A percentile compares a stretch with the other conserved stretches of the same genome.
phyloP scores from a whole-genome alignment of 2,797 vertebrate species.

The Moxostoma hubbsi region DNA sequence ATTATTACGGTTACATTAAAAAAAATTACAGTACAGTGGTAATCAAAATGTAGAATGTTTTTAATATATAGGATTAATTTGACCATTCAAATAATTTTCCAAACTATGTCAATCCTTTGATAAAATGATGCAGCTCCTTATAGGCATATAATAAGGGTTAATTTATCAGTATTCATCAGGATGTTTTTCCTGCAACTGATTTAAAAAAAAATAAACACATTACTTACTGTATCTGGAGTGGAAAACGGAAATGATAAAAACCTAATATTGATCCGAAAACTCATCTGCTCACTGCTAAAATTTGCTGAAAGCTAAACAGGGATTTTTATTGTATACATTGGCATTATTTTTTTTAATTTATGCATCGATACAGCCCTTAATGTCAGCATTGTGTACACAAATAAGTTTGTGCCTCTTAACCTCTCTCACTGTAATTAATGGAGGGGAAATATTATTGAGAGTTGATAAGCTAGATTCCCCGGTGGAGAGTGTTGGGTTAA shows the following conservation, averaged over 20 bases:
- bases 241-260: conserved; percentile 20
- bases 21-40: neutral
- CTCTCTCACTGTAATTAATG: conserved; percentile 40
- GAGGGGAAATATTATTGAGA: conserved; percentile 43
- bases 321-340: conserved; percentile 43
- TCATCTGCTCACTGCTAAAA: conserved; percentile 33
- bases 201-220: neutral
- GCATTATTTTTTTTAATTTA: conserved; percentile 47
- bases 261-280: conserved; percentile 30
- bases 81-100: neutral
- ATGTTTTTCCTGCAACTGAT: neutral
- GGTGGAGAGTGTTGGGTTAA: conserved; percentile 54
- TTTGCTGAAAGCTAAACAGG: conserved; percentile 50
- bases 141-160: neutral
- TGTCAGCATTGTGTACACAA: conserved; percentile 43
- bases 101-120: neutral
- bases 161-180: neutral
- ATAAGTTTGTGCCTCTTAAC: conserved; percentile 23
- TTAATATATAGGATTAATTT: neutral
- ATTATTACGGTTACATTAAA: neutral
- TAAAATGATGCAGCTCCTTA: neutral
- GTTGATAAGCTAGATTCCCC: conserved; percentile 50
- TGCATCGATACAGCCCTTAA: conserved; percentile 44
- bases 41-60: neutral
- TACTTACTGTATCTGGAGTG: conserved; percentile 12